These are phyloP conservation scores for Anneissia japonica DNA, from an alignment of 35 echinoderm and acorn worm species.

Conservation along the genomic window DNA sequence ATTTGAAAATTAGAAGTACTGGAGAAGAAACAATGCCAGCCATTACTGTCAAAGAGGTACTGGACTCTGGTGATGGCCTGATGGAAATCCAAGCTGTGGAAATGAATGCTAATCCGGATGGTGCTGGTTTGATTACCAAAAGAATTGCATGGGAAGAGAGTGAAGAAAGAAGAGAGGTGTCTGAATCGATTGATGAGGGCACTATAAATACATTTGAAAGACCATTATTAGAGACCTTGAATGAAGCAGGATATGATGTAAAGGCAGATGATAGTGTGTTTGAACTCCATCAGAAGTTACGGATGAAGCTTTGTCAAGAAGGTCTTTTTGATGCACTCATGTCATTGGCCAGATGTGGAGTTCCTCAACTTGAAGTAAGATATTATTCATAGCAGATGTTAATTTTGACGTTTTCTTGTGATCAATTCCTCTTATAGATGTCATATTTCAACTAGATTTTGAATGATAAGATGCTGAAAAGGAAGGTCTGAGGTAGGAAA, in stretches of 20 bases:
- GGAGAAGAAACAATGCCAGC: neutral
- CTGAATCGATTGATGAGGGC: neutral
- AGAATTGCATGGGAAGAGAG: neutral
- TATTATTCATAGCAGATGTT: too few relatives aligned
- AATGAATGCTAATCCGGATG: neutral
- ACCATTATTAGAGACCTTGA: neutral
- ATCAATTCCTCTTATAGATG: too few relatives aligned
- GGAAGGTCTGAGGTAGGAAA: too few relatives aligned
- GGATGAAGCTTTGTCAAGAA: constrained; percentile 4
- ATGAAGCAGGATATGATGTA: neutral
- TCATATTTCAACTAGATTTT: too few relatives aligned
- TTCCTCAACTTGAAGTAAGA: constrained; percentile 27
- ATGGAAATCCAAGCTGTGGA: neutral
- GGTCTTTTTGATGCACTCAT: neutral
- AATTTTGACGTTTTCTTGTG: too few relatives aligned
- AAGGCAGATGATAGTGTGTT: neutral
- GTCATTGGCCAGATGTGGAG: constrained; percentile 6
- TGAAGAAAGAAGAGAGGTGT: neutral
- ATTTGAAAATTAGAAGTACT: neutral
- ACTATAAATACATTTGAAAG: neutral
- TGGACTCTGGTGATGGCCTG: too few relatives aligned
- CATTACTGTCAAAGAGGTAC: neutral
- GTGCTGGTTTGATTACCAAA: neutral
- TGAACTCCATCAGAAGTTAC: constrained; percentile 7
- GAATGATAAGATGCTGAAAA: too few relatives aligned